Percentiles rank a stretch among this genome's conserved stretches.
phyloP scores from a whole-genome alignment of 1,140 invertebrate species.

The Nebria ingens region DNA sequence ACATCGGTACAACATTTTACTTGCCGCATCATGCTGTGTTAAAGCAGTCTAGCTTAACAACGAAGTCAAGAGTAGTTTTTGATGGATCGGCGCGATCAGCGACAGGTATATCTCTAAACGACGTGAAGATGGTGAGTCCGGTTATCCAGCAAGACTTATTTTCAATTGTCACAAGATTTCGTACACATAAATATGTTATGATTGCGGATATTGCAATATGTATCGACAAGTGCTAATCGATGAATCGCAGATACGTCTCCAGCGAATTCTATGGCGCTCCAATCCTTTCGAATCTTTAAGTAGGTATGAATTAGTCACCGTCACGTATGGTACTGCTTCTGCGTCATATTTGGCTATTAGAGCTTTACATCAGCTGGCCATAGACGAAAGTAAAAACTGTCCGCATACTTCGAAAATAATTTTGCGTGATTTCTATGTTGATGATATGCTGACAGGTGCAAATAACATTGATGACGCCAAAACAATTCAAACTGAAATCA shows the following conservation, averaged over 20 bases:
- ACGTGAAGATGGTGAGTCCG: conserved; percentile 22
- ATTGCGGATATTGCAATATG: conserved; percentile 24
- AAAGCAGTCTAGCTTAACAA: conserved; percentile 16
- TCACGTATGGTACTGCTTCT: too few species aligned
- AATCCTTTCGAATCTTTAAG: too few species aligned
- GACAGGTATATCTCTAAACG: conserved; percentile 14
- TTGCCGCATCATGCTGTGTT: conserved; percentile 20
- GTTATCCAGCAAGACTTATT: conserved; percentile 29
- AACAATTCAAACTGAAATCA: conserved; percentile 20
- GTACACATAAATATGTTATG: conserved; percentile 22
- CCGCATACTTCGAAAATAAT: too few species aligned
- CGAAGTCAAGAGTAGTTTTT: conserved; percentile 19
- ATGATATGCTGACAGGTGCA: conserved; percentile 35
- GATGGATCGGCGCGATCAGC: conserved; percentile 14
- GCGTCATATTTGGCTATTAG: too few species aligned
- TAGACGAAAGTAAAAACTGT: conserved; percentile 20
- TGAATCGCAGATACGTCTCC: too few species aligned
- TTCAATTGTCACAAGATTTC: conserved; percentile 29
- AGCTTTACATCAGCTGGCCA: conserved; percentile 23
- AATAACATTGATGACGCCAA: conserved; percentile 20
- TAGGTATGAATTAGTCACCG: too few species aligned
- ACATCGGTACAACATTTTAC: conserved; percentile 10
- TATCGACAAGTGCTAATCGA: too few species aligned
- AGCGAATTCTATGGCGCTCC: too few species aligned
- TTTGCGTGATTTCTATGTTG: conserved; percentile 34